These are phyloP conservation scores for Vanacampus margaritifer DNA, from an alignment of 2,113 vertebrate genomes.

Conservation along the genomic window DNA sequence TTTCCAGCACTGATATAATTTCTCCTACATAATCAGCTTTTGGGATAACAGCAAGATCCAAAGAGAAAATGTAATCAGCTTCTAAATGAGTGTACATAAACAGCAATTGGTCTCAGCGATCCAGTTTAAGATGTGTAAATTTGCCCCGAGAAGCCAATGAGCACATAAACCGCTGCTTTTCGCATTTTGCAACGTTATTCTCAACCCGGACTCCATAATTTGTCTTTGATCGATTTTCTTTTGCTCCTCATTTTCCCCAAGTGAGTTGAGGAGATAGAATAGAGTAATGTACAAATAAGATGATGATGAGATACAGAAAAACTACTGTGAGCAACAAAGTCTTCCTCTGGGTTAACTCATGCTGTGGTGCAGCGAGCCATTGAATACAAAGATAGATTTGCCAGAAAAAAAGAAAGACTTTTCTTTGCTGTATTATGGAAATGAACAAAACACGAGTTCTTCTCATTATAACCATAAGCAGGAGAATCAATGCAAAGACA, in stretches of 20 bases:
- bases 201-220: background rate
- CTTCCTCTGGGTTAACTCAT: constrained; percentile 3
- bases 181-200: background rate
- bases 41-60: background rate
- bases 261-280: background rate
- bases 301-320: background rate
- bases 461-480: background rate
- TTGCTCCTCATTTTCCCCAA: background rate
- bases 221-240: background rate
- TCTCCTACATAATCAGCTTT: constrained; percentile 3
- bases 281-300: constrained; percentile 1
- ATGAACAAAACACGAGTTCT: background rate
- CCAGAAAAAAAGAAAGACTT: background rate
- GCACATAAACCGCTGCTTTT: background rate
- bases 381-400: background rate
- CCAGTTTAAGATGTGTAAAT: constrained; percentile 5
- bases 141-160: background rate
- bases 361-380: background rate
- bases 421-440: background rate
- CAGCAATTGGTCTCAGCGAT: background rate
- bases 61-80: background rate
- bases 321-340: background rate
- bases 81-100: constrained; percentile 1
- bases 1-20: background rate
- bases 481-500: background rate